Evolutionary conservation across 2,113 vertebrate genomes (phyloP).

Genomic region (Crocuta crocuta): DNA sequence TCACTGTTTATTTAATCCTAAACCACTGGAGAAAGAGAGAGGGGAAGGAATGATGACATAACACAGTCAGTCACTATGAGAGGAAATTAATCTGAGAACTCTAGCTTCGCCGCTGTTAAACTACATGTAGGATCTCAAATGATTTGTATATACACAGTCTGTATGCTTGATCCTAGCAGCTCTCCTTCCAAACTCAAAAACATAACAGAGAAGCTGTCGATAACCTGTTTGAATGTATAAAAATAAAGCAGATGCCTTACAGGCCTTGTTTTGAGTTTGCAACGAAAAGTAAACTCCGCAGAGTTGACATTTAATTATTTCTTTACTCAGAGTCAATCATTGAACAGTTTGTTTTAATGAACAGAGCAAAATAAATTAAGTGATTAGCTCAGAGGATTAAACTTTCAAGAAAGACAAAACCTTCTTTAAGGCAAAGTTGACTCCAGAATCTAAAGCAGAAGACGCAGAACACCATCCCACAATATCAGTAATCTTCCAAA

Average conservation of each 20-base stretch:
- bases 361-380: neutral
- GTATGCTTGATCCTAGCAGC: neutral
- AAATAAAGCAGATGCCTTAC: neutral
- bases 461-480: neutral
- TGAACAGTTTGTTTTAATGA: neutral
- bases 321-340: slow-evolving; percentile 38
- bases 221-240: neutral
- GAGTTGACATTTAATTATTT: slow-evolving; percentile 29
- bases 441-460: slow-evolving; percentile 37
- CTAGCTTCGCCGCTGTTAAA: neutral
- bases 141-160: neutral
- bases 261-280: neutral
- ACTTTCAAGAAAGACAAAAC: slow-evolving; percentile 21
- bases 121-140: neutral
- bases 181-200: slow-evolving; percentile 2
- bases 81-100: neutral
- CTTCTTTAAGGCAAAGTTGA: slow-evolving; percentile 26
- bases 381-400: neutral
- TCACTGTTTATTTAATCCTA: neutral
- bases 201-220: neutral
- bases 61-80: neutral
- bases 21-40: neutral
- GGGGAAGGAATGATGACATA: neutral
- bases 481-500: neutral
- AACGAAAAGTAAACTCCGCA: slow-evolving; percentile 2